A percentile compares a stretch with the other conserved stretches of the same genome.
Evolutionary conservation across 2,797 vertebrate genomes (phyloP).

Genomic region (Cossypha niveicapilla): DNA sequence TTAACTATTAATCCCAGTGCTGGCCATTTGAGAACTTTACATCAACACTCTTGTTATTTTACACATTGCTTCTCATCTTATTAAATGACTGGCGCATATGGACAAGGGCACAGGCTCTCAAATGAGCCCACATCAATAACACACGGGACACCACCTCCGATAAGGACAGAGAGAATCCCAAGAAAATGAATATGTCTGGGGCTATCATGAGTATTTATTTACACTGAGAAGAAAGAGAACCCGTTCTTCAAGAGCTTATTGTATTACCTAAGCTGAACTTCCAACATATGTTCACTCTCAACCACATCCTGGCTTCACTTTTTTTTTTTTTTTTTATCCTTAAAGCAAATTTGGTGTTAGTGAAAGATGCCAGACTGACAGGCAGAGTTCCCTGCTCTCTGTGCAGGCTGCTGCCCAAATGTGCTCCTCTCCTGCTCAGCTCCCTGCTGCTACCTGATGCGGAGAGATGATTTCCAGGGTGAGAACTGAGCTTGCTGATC

Average conservation of each 20-base stretch:
- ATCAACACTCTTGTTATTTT: slow-evolving; percentile 73
- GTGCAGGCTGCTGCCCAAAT: neutral
- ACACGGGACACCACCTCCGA: neutral
- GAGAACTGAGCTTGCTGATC: neutral
- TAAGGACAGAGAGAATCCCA: neutral
- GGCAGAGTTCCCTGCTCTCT: neutral
- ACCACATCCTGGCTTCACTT: neutral
- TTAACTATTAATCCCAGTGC: slow-evolving; percentile 71
- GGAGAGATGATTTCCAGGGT: neutral
- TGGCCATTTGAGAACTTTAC: slow-evolving; percentile 71
- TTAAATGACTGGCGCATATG: slow-evolving; percentile 65
- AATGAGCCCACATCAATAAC: slow-evolving; percentile 34
- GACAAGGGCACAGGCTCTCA: slow-evolving; percentile 51
- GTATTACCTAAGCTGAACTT: slow-evolving; percentile 51
- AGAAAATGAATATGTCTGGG: slow-evolving; percentile 44
- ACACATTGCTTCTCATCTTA: slow-evolving; percentile 69
- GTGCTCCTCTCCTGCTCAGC: neutral
- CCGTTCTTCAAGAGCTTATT: slow-evolving; percentile 26
- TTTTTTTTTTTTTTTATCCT: neutral
- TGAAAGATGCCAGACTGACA: slow-evolving; percentile 32
- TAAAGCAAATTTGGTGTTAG: slow-evolving; percentile 31
- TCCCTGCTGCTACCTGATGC: neutral
- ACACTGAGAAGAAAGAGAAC: slow-evolving; percentile 29
- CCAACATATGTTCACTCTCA: slow-evolving; percentile 46
- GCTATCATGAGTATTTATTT: slow-evolving; percentile 40